Percentiles rank a stretch among this genome's conserved stretches.
phyloP scores from a whole-genome alignment of 2,797 vertebrate genomes.

The Danio aesculapii region DNA sequence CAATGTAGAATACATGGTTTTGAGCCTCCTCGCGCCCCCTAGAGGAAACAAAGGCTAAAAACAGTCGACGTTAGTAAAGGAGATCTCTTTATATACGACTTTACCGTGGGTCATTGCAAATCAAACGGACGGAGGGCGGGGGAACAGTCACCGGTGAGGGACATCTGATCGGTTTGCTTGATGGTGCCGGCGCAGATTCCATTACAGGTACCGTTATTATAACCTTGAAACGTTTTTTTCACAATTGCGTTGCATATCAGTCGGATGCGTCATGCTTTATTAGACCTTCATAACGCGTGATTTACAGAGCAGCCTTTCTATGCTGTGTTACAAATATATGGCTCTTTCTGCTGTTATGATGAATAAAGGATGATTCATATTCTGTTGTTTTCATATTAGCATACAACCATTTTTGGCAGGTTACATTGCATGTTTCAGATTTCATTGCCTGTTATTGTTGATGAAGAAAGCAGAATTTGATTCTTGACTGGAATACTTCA shows the following conservation, averaged over 20 bases:
- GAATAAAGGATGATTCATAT: not conserved
- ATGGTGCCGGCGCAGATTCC: constrained; percentile 28
- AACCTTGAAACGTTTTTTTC: constrained; percentile 35
- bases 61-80: not conserved
- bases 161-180: constrained; percentile 26
- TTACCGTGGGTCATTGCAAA: constrained; percentile 16
- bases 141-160: constrained; percentile 2
- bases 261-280: constrained; percentile 2
- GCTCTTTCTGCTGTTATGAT: not conserved
- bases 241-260: not conserved
- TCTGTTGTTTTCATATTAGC: not conserved
- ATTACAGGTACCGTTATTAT: constrained; percentile 51
- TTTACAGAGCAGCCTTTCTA: not conserved
- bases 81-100: not conserved
- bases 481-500: not conserved
- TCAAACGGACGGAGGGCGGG: constrained; percentile 28
- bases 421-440: not conserved
- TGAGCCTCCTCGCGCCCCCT: constrained; percentile 21
- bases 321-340: not conserved
- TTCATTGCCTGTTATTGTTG: not conserved
- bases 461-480: not conserved
- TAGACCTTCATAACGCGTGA: not conserved
- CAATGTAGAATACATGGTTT: not conserved
- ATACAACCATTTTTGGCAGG: not conserved
- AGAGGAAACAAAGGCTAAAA: fast-evolving